Percentiles rank a stretch among this genome's conserved stretches.
These are phyloP conservation scores for Torymus aiolomorphi DNA, from an alignment of 2,888 invertebrate genomes.

Conservation along the genomic window DNA sequence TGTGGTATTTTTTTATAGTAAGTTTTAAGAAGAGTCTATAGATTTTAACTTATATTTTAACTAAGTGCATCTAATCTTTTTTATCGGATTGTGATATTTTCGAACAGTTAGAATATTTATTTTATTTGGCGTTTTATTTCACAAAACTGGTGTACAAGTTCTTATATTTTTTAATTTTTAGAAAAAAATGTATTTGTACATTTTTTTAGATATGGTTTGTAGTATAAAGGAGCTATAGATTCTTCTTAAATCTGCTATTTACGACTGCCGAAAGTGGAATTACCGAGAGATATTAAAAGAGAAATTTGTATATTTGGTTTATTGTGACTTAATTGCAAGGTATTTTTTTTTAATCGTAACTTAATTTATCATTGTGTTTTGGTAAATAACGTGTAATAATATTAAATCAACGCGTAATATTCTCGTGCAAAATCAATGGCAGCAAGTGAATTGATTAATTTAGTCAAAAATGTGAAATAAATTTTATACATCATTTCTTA, in stretches of 20 bases:
- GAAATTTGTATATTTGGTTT: constrained; percentile 47
- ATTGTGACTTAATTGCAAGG: constrained; percentile 50
- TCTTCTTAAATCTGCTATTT: constrained; percentile 34
- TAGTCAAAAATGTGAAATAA: constrained; percentile 51
- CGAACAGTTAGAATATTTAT: too few relatives aligned
- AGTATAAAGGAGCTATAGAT: neutral
- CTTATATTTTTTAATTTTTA: neutral
- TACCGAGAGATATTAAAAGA: constrained; percentile 24
- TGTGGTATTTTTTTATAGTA: constrained; percentile 31
- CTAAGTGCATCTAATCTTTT: neutral
- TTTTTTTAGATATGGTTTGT: neutral
- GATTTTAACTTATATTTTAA: constrained; percentile 20
- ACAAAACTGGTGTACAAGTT: too few relatives aligned
- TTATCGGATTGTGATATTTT: neutral
- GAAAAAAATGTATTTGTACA: neutral
- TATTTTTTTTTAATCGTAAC: constrained; percentile 50
- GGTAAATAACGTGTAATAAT: constrained; percentile 51
- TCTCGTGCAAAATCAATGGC: constrained; percentile 51
- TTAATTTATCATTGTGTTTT: constrained; percentile 51
- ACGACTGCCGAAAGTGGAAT: constrained; percentile 29
- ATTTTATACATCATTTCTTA: constrained; percentile 56
- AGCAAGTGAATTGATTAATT: constrained; percentile 52
- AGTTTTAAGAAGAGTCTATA: constrained; percentile 32
- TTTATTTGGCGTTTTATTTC: too few relatives aligned
- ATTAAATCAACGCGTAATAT: constrained; percentile 45